A percentile compares a stretch with the other conserved stretches of the same genome.
Conservation (phyloP, 2,113 vertebrate genomes). For the Tragelaphus strepsiceros region DNA sequence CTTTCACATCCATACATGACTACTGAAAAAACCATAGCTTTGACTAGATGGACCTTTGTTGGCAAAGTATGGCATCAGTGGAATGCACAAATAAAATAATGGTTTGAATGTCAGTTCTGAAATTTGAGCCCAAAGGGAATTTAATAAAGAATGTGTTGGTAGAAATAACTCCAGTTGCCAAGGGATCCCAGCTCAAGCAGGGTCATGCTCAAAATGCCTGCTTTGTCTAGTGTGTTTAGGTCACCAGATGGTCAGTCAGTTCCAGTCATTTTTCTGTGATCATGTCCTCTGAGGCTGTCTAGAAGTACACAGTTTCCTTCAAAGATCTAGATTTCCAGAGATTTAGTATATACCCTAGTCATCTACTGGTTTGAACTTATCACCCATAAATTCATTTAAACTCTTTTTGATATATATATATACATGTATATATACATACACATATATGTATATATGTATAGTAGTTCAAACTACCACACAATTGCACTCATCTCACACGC, state of each 20-base stretch:
- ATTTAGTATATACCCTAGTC: not conserved
- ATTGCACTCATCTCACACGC: too few relatives aligned
- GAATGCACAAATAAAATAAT: not conserved
- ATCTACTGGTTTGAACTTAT: not conserved
- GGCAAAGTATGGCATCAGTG: not conserved
- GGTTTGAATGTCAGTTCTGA: not conserved
- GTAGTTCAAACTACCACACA: too few relatives aligned
- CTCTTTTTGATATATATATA: not conserved
- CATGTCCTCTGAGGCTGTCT: not conserved
- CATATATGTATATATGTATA: not conserved
- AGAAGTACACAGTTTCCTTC: not conserved
- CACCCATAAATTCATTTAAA: not conserved
- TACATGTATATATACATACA: accelerated
- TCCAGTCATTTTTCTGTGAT: not conserved
- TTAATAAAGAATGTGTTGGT: not conserved
- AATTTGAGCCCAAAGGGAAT: not conserved
- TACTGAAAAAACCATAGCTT: not conserved
- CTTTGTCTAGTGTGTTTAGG: not conserved
- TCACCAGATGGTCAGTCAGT: not conserved
- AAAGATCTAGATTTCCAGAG: not conserved
- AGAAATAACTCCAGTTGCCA: not conserved
- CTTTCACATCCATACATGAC: not conserved
- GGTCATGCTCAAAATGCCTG: not conserved
- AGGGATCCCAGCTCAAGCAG: not conserved
- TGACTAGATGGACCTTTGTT: not conserved